Conservation (phyloP, 2,888 invertebrate genomes). For the Coenonympha glycerion region DNA sequence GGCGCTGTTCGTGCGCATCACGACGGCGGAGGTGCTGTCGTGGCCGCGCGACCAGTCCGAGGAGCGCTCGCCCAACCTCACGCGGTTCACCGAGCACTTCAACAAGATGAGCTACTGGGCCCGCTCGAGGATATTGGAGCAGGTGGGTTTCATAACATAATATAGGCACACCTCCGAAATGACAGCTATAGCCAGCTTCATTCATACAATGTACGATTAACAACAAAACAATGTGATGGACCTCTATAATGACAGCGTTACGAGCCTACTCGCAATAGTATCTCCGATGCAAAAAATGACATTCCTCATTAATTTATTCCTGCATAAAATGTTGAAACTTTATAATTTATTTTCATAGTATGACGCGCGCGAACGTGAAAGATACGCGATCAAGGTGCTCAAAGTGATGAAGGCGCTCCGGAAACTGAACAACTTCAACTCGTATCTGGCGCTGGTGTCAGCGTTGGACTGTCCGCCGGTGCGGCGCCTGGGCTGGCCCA, state of each 20-base stretch:
- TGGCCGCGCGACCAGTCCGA: constrained; percentile 99
- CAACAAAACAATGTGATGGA: too few species aligned
- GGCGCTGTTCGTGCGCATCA: constrained; percentile 95
- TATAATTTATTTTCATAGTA: constrained; percentile 46
- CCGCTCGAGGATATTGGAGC: constrained; percentile 92
- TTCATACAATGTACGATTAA: too few species aligned
- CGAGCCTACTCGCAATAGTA: too few species aligned
- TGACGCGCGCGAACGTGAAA: constrained; percentile 96
- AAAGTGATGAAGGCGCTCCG: constrained; percentile 99
- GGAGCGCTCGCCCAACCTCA: constrained; percentile 96
- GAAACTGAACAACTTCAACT: constrained; percentile 99
- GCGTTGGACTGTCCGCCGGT: constrained; percentile 98
- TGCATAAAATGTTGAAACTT: too few species aligned
- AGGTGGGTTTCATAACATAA: constrained; percentile 46
- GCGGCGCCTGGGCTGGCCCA: constrained; percentile 93
- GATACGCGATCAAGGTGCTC: constrained; percentile 94
- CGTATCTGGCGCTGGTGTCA: constrained; percentile 95
- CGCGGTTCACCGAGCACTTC: constrained; percentile 98
- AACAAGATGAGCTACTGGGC: constrained; percentile 98
- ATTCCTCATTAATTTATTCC: too few species aligned
- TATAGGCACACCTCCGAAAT: too few species aligned
- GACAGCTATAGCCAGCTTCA: too few species aligned
- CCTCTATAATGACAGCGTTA: too few species aligned
- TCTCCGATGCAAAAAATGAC: too few species aligned
- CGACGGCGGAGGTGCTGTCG: constrained; percentile 96